These are phyloP conservation scores for Brachionus asplanchnoidis DNA, from an alignment of 1,140 invertebrate species.

Conservation along the genomic window DNA sequence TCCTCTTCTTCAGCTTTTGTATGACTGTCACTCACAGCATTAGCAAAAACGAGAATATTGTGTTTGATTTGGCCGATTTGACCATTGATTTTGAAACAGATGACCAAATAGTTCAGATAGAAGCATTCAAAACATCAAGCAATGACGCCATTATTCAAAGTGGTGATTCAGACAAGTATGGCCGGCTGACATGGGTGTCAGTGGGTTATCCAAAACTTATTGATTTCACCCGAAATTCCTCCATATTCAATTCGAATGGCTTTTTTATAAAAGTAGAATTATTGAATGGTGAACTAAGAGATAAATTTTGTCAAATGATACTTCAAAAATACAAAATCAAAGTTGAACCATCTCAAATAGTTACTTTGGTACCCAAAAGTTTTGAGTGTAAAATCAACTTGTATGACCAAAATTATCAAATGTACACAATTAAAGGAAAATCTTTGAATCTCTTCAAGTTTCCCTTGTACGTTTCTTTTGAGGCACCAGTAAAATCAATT, in stretches of 20 bases:
- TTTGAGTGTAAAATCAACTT: neutral
- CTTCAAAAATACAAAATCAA: neutral
- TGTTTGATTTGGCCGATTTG: constrained; percentile 22
- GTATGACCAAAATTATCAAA: neutral
- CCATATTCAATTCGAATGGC: neutral
- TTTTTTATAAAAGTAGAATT: neutral
- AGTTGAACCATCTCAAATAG: neutral
- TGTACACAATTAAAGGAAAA: neutral
- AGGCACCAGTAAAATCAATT: neutral
- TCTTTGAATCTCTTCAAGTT: neutral
- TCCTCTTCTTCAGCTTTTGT: neutral
- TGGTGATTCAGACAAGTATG: neutral
- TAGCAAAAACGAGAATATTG: neutral
- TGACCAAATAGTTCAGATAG: neutral
- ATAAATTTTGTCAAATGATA: neutral
- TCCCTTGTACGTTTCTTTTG: neutral
- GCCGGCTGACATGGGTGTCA: neutral
- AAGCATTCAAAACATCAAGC: neutral
- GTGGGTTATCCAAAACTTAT: neutral
- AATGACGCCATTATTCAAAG: neutral
- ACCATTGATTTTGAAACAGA: neutral
- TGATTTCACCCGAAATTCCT: neutral
- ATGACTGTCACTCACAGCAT: neutral
- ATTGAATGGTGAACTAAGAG: neutral
- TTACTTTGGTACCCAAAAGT: neutral